Conservation (phyloP, 2,888 invertebrate genomes). For the Parochlus steinenii region DNA sequence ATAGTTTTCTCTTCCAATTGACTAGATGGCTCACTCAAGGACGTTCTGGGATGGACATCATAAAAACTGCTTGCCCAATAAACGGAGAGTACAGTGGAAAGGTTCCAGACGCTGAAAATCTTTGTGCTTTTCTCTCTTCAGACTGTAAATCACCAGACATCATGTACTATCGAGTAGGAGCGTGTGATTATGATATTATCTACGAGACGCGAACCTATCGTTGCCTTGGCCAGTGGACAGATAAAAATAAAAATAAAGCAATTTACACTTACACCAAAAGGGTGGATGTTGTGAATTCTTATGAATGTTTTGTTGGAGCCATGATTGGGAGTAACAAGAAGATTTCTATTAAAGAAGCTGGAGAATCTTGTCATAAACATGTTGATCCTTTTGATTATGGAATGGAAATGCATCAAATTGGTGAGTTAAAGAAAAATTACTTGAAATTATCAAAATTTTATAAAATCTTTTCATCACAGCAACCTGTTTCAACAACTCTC, state of each 20-base stretch:
- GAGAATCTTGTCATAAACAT: constrained; percentile 42
- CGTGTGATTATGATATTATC: constrained; percentile 39
- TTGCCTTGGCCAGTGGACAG: constrained; percentile 49
- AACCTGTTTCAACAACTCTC: constrained; percentile 1
- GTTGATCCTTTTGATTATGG: constrained; percentile 40
- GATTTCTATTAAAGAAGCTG: constrained; percentile 48
- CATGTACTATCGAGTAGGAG: constrained; percentile 48
- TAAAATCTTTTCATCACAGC: constrained; percentile 1
- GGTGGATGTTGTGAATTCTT: constrained; percentile 35
- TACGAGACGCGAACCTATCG: constrained; percentile 48
- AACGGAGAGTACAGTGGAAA: constrained; percentile 46
- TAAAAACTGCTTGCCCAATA: constrained; percentile 41
- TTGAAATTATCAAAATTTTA: not conserved
- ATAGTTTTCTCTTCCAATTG: constrained; percentile 13
- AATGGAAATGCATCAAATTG: constrained; percentile 41
- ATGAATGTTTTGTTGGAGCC: constrained; percentile 48
- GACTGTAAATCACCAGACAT: constrained; percentile 45
- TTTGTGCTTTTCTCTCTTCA: constrained; percentile 47
- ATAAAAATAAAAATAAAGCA: constrained; percentile 32
- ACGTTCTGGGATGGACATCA: constrained; percentile 15
- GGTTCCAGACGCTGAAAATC: constrained; percentile 39
- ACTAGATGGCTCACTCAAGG: too few species aligned
- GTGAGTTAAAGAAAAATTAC: constrained; percentile 21
- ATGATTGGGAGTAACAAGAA: constrained; percentile 36
- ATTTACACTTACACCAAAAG: constrained; percentile 48